Evolutionary conservation across 2,888 invertebrate species (phyloP).

Genomic region (Argynnis bischoffii): DNA sequence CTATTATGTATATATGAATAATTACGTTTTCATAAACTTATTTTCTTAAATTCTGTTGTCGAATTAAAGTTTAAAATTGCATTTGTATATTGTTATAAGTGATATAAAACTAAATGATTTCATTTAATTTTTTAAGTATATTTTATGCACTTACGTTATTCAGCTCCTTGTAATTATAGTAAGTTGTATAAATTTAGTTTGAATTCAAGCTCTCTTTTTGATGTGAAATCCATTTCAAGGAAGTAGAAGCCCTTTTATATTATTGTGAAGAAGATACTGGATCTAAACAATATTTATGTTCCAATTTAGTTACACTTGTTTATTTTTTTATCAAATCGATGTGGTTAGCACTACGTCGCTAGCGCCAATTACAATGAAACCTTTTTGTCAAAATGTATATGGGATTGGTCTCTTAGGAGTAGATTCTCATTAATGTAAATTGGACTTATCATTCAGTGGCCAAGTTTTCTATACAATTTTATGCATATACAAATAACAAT

Average conservation of each 20-base stretch:
- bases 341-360: slow-evolving; percentile 19
- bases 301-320: too few relatives aligned
- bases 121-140: slow-evolving; percentile 67
- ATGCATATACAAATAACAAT: slow-evolving; percentile 73
- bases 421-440: slow-evolving; percentile 31
- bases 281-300: too few relatives aligned
- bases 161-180: slow-evolving; percentile 62
- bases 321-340: too few relatives aligned
- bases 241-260: slow-evolving; percentile 26
- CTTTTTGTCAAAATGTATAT: slow-evolving; percentile 30
- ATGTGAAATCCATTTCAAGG: slow-evolving; percentile 50
- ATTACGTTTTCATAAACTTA: slow-evolving; percentile 53
- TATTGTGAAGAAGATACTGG: too few relatives aligned
- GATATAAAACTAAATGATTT: slow-evolving; percentile 63
- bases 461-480: slow-evolving; percentile 77
- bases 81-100: slow-evolving; percentile 74
- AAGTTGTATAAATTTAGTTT: slow-evolving; percentile 76
- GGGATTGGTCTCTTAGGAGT: slow-evolving; percentile 13
- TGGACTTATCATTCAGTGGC: slow-evolving; percentile 57
- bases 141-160: slow-evolving; percentile 52
- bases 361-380: slow-evolving; percentile 43
- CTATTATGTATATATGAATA: slow-evolving; percentile 64
- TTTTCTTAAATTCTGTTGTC: slow-evolving; percentile 51
- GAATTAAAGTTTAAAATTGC: slow-evolving; percentile 58
- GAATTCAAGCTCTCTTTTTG: slow-evolving; percentile 63